Conservation (phyloP, 2,888 invertebrate genomes). For the Nomada lathburiana region DNA sequence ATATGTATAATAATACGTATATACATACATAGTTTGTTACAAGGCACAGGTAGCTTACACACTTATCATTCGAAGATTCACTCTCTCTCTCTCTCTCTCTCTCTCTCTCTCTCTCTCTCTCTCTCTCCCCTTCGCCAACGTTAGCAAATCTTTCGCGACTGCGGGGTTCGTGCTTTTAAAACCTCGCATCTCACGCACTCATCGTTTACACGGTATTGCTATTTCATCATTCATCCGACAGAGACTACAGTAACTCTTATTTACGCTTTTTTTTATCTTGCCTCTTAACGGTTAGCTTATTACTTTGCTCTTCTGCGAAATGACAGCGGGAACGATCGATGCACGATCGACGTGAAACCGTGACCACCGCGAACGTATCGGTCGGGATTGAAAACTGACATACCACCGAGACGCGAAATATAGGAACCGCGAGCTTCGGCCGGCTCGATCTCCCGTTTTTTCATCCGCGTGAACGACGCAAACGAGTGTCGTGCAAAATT, state of each 20-base stretch:
- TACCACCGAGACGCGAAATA: no score
- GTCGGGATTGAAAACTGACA: no score
- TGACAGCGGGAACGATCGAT: slow-evolving; percentile 45
- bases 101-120: no score
- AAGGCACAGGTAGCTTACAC: slow-evolving; percentile 85
- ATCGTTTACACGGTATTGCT: slow-evolving; percentile 76
- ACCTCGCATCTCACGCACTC: slow-evolving; percentile 47
- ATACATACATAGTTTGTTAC: slow-evolving; percentile 83
- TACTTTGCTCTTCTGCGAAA: background rate
- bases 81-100: slow-evolving; percentile 7
- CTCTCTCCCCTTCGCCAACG: background rate
- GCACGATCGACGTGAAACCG: slow-evolving; percentile 32
- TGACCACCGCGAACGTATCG: no score
- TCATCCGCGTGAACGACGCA: background rate
- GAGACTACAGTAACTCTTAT: slow-evolving; percentile 67
- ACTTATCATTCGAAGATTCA: slow-evolving; percentile 75
- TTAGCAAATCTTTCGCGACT: slow-evolving; percentile 32
- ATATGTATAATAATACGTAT: slow-evolving; percentile 64
- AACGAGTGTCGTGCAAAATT: background rate
- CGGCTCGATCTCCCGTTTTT: background rate
- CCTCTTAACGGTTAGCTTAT: slow-evolving; percentile 33
- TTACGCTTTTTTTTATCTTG: slow-evolving; percentile 10
- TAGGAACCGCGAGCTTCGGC: background rate
- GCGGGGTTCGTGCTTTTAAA: slow-evolving; percentile 38
- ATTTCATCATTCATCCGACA: slow-evolving; percentile 79